Percentiles rank a stretch among this genome's conserved stretches.
Evolutionary conservation across 2,797 vertebrate species (phyloP).

Genomic region (Falco peregrinus): DNA sequence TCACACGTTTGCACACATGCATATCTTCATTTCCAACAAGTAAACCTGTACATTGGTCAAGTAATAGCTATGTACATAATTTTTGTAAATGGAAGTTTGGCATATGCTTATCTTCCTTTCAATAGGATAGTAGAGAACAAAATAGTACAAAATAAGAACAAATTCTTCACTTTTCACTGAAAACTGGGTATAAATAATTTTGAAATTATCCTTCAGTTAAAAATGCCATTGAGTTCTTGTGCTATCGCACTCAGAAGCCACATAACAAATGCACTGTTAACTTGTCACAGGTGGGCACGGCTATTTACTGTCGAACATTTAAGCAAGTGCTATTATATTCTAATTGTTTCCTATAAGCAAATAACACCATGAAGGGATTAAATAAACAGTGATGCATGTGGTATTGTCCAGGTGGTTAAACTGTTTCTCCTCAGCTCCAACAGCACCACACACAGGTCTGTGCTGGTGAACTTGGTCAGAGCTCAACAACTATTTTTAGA

Average conservation of each 20-base stretch:
- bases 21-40: background rate
- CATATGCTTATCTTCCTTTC: background rate
- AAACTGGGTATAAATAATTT: background rate
- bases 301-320: background rate
- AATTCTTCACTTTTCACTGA: background rate
- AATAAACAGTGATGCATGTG: background rate
- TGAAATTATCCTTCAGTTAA: background rate
- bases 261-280: background rate
- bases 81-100: background rate
- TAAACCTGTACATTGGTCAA: background rate
- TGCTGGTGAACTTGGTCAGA: background rate
- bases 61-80: background rate
- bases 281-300: background rate
- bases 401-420: background rate
- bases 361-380: background rate
- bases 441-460: background rate
- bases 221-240: background rate
- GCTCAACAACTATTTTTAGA: background rate
- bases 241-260: background rate
- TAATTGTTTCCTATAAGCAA: background rate
- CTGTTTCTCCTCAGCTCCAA: background rate
- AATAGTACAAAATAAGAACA: background rate
- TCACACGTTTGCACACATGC: background rate
- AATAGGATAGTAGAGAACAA: background rate
- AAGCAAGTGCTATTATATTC: background rate